A percentile compares a stretch with the other conserved stretches of the same genome.
Evolutionary conservation across 64 coral and sea anemone genomes (phyloP).

Genomic region (Montipora efflorescens): DNA sequence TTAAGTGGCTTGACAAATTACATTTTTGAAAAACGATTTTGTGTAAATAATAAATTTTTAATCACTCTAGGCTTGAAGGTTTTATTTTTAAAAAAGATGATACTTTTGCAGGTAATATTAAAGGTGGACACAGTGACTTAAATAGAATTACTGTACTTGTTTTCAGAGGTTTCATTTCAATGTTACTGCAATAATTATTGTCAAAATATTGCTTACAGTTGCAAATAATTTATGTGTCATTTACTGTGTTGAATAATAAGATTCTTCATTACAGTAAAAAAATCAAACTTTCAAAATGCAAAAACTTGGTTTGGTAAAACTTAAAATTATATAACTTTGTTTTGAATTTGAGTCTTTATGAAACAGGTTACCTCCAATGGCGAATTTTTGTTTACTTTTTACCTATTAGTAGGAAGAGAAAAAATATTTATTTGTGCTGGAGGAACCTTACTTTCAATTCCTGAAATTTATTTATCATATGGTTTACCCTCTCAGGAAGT

Average conservation of each 20-base stretch:
- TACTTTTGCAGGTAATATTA: conserved; percentile 13
- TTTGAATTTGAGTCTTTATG: not conserved
- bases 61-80: not conserved
- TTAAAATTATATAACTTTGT: not conserved
- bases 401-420: no score
- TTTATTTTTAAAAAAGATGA: not conserved
- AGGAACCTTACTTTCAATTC: not conserved
- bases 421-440: no score
- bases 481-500: not conserved
- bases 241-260: no score
- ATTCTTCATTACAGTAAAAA: no score
- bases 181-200: not conserved
- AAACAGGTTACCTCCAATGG: not conserved
- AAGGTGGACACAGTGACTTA: not conserved
- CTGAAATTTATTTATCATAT: not conserved
- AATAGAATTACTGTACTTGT: not conserved
- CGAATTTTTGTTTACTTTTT: not conserved
- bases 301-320: no score
- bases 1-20: no score
- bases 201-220: not conserved
- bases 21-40: not conserved
- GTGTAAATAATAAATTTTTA: not conserved
- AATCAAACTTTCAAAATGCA: no score
- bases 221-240: no score
- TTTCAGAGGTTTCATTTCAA: not conserved